Evolutionary conservation across 2,888 invertebrate species (phyloP).

Genomic region (Buathra laborator): DNA sequence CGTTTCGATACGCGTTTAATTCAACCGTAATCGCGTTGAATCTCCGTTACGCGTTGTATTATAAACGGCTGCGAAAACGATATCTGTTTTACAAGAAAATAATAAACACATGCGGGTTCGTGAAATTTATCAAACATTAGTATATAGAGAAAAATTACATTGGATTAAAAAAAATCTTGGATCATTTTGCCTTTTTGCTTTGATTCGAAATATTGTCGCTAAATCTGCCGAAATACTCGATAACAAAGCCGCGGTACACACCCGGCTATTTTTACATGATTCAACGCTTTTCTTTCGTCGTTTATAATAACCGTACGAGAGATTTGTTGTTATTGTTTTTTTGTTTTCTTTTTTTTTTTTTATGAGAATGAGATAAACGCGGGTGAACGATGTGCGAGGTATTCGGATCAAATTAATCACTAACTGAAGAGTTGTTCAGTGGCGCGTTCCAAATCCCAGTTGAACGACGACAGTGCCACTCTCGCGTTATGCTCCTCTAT

Average conservation of each 20-base stretch:
- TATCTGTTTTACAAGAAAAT: constrained; percentile 17
- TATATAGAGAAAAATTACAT: constrained; percentile 19
- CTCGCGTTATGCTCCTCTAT: constrained; percentile 95
- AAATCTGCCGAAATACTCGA: constrained; percentile 44
- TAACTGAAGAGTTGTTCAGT: constrained; percentile 95
- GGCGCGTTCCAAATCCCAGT: constrained; percentile 97
- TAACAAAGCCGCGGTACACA: constrained; percentile 52
- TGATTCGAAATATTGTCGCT: constrained; percentile 41
- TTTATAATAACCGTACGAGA: constrained; percentile 29
- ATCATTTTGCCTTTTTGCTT: constrained; percentile 29
- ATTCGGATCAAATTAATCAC: constrained; percentile 81
- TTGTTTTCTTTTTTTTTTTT: not conserved
- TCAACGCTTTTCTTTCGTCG: not conserved
- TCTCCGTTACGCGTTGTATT: not conserved
- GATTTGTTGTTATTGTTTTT: constrained; percentile 21
- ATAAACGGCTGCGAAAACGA: constrained; percentile 14
- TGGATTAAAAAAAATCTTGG: constrained; percentile 26
- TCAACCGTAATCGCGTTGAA: not conserved
- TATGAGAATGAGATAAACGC: constrained; percentile 51
- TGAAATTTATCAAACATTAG: constrained; percentile 37
- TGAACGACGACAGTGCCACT: constrained; percentile 95
- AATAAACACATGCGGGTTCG: constrained; percentile 40
- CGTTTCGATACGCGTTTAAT: not conserved
- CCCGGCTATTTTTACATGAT: constrained; percentile 26
- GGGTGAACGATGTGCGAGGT: constrained; percentile 58